Conservation (phyloP, 2,888 invertebrate species). For the Linnaemya vulpina region DNA sequence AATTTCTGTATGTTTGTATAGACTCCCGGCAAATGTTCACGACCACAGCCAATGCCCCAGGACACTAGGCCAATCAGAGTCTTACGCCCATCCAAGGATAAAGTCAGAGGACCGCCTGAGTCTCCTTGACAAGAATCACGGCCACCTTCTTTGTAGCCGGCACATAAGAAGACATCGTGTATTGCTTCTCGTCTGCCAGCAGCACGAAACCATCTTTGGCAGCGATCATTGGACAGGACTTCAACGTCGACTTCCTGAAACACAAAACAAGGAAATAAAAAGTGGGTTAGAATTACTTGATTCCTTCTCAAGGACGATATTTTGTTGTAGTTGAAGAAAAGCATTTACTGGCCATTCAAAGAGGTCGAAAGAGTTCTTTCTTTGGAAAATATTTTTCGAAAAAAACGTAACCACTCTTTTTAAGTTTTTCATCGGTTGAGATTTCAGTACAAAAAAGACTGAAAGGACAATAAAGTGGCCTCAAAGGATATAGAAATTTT, state of each 20-base stretch:
- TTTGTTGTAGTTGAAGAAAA: too few relatives aligned
- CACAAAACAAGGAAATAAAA: background rate
- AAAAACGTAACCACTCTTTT: too few relatives aligned
- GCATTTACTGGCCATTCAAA: too few relatives aligned
- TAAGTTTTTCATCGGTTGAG: too few relatives aligned
- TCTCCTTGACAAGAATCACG: conserved; percentile 89
- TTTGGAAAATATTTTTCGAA: too few relatives aligned
- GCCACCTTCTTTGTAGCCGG: conserved; percentile 95
- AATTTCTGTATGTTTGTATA: conserved; percentile 97
- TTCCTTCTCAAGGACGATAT: too few relatives aligned
- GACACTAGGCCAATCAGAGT: conserved; percentile 93
- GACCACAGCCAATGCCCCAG: conserved; percentile 96
- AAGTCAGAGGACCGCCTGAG: conserved; percentile 94
- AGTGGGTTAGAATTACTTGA: too few relatives aligned
- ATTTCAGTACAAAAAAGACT: too few relatives aligned
- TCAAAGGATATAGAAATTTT: too few relatives aligned
- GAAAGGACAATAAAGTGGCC: too few relatives aligned
- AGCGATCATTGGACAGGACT: conserved; percentile 94
- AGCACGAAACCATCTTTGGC: conserved; percentile 96
- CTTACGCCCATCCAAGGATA: conserved; percentile 92
- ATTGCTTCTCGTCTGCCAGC: conserved; percentile 96
- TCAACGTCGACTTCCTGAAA: conserved; percentile 92
- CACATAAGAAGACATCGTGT: conserved; percentile 95
- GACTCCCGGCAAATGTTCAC: conserved; percentile 94
- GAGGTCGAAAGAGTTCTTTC: too few relatives aligned